These are phyloP conservation scores for Microcebus lehilahytsara DNA, from an alignment of 2,113 vertebrate genomes.

Conservation along the genomic window DNA sequence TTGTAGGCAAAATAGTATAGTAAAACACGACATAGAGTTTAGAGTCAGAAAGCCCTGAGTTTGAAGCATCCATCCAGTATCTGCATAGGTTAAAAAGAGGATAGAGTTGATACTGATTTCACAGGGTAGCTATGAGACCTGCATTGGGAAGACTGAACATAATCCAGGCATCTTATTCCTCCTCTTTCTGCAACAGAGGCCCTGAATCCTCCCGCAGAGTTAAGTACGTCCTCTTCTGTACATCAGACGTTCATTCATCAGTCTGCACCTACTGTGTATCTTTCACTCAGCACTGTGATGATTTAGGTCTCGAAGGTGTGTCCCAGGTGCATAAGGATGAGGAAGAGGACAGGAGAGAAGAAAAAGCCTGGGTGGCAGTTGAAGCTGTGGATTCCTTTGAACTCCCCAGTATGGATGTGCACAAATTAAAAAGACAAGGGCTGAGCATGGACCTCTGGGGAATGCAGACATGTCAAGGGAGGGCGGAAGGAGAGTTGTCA, in stretches of 20 bases:
- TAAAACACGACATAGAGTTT: neutral
- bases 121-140: neutral
- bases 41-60: neutral
- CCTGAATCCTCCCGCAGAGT: neutral
- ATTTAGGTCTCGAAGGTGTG: neutral
- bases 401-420: neutral
- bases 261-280: neutral
- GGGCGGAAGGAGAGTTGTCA: neutral
- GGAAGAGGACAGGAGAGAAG: neutral
- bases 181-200: neutral
- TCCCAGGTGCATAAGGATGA: neutral
- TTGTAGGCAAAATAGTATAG: neutral
- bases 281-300: neutral
- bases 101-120: neutral
- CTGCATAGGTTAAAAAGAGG: neutral
- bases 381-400: neutral
- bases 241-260: neutral
- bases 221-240: neutral
- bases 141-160: neutral
- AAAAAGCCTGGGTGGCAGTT: neutral
- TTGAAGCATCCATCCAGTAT: neutral
- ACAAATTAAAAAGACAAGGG: neutral
- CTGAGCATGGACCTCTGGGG: neutral
- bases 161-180: neutral
- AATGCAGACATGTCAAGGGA: neutral